Evolutionary conservation across 2,797 vertebrate genomes (phyloP), one percentile per base, ranked within the genome.

Genomic region (Gorsachius magnificus): DNA sequence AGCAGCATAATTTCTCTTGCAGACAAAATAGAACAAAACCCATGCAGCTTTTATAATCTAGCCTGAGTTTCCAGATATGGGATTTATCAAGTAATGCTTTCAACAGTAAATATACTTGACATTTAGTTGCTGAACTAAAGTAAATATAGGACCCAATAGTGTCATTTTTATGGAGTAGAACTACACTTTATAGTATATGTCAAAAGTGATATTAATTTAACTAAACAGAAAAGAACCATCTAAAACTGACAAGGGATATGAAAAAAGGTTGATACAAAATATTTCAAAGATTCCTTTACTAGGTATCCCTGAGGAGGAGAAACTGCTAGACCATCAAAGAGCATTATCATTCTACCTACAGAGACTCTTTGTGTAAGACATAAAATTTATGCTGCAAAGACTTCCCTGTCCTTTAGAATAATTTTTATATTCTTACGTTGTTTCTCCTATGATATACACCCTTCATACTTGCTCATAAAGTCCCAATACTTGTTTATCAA

Each of bases 151-250:
- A 85, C 87, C 87, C 93, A 94, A 76, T 53, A 78, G 91, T 91
- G 76, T 71, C 82, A 87, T 95, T 95, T 95, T 95, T 85, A 86
- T 86, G 65, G 72, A 93, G 86, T 35, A 87, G 88, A 91, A 83
- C 78, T 77, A 66, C 54, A 85, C 60, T 92, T 92, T 13, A 66
- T 64, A 87, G 66, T 92, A 33, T 83, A 87, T 36, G 57, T 95
- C 92, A 93, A 38, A 94, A 90, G 35, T 69, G 57, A 94, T 90
- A 96, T 90, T 95, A 64, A 97, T 95, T 93, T 96, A 94, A 83
- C 95, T 92, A 97, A 97, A 94, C 79, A 90, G 80, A 94, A 93
- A 88, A 85, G 64, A 96, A 85, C 76, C 50, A 84, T 33, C 86
- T 79, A 92, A 91, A 89, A 74, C 83, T 91, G 92, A 88, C 79